Evolutionary conservation across 2,113 vertebrate species (phyloP).

Genomic region (Hyperopisus bebe): DNA sequence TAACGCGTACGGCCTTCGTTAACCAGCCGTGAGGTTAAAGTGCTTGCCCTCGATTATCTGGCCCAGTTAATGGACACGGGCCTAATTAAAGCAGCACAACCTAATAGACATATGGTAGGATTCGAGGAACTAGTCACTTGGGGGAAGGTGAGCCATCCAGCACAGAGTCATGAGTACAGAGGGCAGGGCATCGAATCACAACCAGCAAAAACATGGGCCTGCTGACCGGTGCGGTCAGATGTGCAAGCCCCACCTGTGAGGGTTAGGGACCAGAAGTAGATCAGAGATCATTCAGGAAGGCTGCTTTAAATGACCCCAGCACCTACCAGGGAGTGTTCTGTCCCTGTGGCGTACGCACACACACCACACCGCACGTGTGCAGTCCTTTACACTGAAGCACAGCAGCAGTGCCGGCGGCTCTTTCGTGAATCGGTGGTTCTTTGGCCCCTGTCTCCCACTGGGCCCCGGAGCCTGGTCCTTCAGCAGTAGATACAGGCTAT

Average conservation of each 20-base stretch:
- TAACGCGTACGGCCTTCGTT: not conserved
- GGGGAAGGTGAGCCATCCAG: not conserved
- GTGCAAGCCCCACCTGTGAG: not conserved
- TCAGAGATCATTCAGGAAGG: not conserved
- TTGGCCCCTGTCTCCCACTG: conserved; percentile 51
- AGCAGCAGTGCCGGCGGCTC: conserved; percentile 46
- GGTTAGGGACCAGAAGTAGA: not conserved
- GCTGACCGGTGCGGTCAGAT: not conserved
- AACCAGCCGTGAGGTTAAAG: not conserved
- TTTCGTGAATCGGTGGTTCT: conserved; percentile 55
- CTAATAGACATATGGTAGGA: not conserved
- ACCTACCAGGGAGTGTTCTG: not conserved
- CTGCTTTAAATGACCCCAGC: not conserved
- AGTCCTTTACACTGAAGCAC: conserved; percentile 39
- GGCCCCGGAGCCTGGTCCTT: conserved; percentile 55
- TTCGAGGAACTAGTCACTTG: not conserved
- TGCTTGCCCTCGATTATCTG: not conserved
- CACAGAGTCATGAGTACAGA: not conserved
- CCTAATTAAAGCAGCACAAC: not conserved
- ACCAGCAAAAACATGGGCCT: not conserved
- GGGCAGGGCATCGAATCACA: not conserved
- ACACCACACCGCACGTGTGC: conserved; percentile 26
- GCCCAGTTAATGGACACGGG: not conserved
- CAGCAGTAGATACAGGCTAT: conserved; percentile 84
- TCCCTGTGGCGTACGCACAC: conserved; percentile 2